phyloP scores from a whole-genome alignment of 2,113 vertebrate species.

The Paraplagusia blochii region DNA sequence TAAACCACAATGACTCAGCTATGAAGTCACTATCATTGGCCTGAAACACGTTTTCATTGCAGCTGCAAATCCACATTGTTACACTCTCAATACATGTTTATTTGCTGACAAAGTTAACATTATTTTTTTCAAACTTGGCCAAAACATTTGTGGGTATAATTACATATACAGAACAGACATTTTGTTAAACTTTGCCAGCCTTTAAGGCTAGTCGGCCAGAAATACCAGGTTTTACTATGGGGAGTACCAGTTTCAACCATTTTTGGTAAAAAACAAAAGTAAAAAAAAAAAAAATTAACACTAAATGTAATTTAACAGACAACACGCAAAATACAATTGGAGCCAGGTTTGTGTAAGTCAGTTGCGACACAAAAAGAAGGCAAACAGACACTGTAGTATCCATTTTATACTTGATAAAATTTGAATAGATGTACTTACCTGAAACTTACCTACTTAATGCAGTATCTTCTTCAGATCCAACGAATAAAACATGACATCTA shows the following conservation, averaged over 20 bases:
- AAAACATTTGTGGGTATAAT: too few species aligned
- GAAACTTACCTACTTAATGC: constrained; percentile 43
- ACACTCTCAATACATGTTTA: neutral
- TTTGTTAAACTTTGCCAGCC: constrained; percentile 20
- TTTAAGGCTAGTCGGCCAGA: constrained; percentile 29
- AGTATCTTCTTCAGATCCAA: neutral
- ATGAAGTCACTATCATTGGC: constrained; percentile 7
- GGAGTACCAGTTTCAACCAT: constrained; percentile 11
- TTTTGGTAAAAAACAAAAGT: constrained; percentile 2
- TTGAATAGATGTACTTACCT: constrained; percentile 52
- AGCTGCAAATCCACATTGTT: constrained; percentile 20
- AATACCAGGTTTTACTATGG: constrained; percentile 18
- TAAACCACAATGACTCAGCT: constrained; percentile 26
- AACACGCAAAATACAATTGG: constrained; percentile 18
- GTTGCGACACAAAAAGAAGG: constrained; percentile 3
- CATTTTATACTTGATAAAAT: neutral
- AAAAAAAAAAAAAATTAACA: too few species aligned
- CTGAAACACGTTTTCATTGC: neutral
- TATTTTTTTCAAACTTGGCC: too few species aligned
- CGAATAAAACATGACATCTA: neutral
- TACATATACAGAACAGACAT: too few species aligned
- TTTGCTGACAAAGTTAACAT: neutral
- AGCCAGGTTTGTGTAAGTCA: constrained; percentile 16
- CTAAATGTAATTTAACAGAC: constrained; percentile 9
- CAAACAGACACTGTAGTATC: constrained; percentile 12